phyloP scores from a whole-genome alignment of 2,797 vertebrate genomes.

The Diglossa cyanea region DNA sequence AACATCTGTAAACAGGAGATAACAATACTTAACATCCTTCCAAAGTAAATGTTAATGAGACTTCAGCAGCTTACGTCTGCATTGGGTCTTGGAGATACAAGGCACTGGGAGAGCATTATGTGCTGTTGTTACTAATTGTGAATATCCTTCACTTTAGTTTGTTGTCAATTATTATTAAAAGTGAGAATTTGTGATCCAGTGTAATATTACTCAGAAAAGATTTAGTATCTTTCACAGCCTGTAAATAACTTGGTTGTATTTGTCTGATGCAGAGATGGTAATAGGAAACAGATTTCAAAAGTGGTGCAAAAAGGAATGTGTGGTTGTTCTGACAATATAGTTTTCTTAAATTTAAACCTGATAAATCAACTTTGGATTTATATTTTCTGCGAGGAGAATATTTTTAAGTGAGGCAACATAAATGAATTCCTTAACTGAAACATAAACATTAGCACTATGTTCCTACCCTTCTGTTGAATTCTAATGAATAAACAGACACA shows the following conservation, averaged over 20 bases:
- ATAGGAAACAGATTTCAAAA: slow-evolving; percentile 64
- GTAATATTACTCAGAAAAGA: slow-evolving; percentile 60
- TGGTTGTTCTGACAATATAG: slow-evolving; percentile 61
- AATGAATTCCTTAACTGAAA: slow-evolving; percentile 21
- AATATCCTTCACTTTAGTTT: slow-evolving; percentile 40
- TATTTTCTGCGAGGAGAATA: slow-evolving; percentile 17
- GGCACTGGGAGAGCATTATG: slow-evolving; percentile 21
- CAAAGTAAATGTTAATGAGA: slow-evolving; percentile 30
- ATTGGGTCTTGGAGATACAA: slow-evolving; percentile 28
- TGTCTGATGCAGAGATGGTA: slow-evolving; percentile 65
- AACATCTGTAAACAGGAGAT: slow-evolving; percentile 44
- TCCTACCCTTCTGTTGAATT: not conserved
- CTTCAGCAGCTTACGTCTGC: slow-evolving; percentile 33
- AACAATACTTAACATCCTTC: slow-evolving; percentile 40
- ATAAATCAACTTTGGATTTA: slow-evolving; percentile 26
- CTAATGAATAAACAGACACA: not conserved
- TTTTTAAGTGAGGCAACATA: slow-evolving; percentile 9
- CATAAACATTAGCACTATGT: slow-evolving; percentile 7
- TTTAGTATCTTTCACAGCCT: slow-evolving; percentile 71
- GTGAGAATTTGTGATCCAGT: slow-evolving; percentile 65
- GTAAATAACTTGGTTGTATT: slow-evolving; percentile 67
- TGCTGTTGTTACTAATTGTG: slow-evolving; percentile 57
- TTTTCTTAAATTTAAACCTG: slow-evolving; percentile 62
- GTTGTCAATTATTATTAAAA: slow-evolving; percentile 65
- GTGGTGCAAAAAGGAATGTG: slow-evolving; percentile 52